Conservation (phyloP, 2,797 vertebrate species). For the Dermochelys coriacea region DNA sequence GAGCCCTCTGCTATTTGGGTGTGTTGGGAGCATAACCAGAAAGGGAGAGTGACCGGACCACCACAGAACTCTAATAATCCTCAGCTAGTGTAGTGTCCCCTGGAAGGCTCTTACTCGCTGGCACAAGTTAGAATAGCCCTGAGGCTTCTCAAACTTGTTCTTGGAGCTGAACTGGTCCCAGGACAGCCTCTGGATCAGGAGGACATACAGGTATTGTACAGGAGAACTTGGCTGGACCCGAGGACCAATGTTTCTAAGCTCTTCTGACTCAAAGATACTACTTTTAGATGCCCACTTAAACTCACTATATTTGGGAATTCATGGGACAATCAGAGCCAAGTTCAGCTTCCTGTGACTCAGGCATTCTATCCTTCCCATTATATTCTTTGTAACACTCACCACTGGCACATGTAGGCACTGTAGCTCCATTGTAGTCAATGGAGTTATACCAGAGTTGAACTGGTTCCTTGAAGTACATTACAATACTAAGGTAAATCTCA, state of each 20-base stretch:
- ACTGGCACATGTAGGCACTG: rapidly evolving
- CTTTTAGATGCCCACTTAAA: background rate
- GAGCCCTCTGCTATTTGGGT: rapidly evolving
- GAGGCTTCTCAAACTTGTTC: background rate
- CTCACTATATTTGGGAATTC: background rate
- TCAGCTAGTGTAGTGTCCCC: background rate
- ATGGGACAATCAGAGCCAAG: background rate
- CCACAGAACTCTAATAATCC: background rate
- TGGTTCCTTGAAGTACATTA: rapidly evolving
- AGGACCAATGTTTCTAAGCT: rapidly evolving
- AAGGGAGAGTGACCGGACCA: rapidly evolving
- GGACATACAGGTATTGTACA: rapidly evolving
- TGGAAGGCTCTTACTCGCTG: background rate
- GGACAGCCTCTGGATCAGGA: background rate
- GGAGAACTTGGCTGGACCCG: background rate
- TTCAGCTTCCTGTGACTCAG: background rate
- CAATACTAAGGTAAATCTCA: background rate
- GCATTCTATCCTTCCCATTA: background rate
- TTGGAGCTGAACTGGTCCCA: background rate
- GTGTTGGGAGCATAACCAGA: background rate
- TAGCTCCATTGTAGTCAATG: rapidly evolving
- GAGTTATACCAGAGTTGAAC: background rate
- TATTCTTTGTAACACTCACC: rapidly evolving
- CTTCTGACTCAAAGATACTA: background rate
- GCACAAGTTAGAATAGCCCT: background rate